A percentile compares a stretch with the other conserved stretches of the same genome.
phyloP scores from a whole-genome alignment of 1,140 invertebrate genomes.

The Pseudomyrmex sp. region DNA sequence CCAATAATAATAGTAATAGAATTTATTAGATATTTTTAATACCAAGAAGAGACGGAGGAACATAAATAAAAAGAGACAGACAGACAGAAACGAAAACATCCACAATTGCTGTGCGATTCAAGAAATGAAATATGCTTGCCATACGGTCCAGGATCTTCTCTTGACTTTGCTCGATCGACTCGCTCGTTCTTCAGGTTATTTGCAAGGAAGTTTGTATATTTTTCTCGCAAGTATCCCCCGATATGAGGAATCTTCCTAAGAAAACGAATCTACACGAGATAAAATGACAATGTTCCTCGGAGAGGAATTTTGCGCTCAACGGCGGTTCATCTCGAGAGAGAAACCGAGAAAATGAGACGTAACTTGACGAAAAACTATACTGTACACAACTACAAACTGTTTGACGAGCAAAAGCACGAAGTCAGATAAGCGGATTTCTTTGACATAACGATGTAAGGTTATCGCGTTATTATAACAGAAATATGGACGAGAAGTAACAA shows the following conservation, averaged over 20 bases:
- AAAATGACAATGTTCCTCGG: too few relatives aligned
- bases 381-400: background rate
- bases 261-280: background rate
- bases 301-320: background rate
- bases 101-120: constrained; percentile 56
- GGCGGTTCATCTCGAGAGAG: background rate
- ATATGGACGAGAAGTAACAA: constrained; percentile 31
- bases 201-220: constrained; percentile 46
- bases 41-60: too few relatives aligned
- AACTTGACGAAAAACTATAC: constrained; percentile 5
- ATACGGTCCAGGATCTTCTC: constrained; percentile 80
- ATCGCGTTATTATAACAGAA: constrained; percentile 48
- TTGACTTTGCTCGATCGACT: constrained; percentile 64
- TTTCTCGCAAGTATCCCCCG: background rate
- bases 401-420: constrained; percentile 19
- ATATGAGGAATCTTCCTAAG: too few relatives aligned
- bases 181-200: constrained; percentile 56
- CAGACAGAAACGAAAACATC: too few relatives aligned
- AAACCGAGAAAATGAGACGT: background rate
- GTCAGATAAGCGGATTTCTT: constrained; percentile 45
- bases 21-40: too few relatives aligned
- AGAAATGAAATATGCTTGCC: constrained; percentile 84
- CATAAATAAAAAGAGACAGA: too few relatives aligned
- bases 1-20: too few relatives aligned
- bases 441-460: constrained; percentile 44